Evolutionary conservation across 2,113 vertebrate genomes (phyloP).

Genomic region (Polyodon spathula): DNA sequence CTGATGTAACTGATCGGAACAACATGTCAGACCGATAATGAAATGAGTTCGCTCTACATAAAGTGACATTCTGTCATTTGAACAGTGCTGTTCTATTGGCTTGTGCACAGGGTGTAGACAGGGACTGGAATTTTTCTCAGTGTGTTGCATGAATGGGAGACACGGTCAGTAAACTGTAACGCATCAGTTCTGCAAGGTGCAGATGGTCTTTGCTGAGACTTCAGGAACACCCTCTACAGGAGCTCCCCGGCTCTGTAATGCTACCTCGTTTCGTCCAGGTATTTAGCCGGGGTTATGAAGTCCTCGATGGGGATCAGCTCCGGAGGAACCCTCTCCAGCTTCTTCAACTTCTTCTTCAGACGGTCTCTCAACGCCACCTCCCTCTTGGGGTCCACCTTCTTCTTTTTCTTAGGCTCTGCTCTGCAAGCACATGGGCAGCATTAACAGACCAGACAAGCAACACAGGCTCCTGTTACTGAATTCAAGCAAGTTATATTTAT

Average conservation of each 20-base stretch:
- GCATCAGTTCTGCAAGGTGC: too few relatives aligned
- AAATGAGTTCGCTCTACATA: too few relatives aligned
- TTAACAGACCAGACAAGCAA: slow-evolving; percentile 2
- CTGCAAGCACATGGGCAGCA: slow-evolving; percentile 40
- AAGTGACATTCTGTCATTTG: too few relatives aligned
- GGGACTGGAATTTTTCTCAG: too few relatives aligned
- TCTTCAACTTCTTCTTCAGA: slow-evolving; percentile 78
- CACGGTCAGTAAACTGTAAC: too few relatives aligned
- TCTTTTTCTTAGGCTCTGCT: slow-evolving; percentile 85
- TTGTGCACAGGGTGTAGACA: not conserved
- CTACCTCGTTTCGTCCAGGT: slow-evolving; percentile 69
- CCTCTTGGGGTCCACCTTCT: slow-evolving; percentile 74
- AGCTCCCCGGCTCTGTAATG: not conserved
- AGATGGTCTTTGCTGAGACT: too few relatives aligned
- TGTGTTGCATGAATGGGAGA: too few relatives aligned
- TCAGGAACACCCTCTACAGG: not conserved
- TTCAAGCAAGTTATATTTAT: not conserved
- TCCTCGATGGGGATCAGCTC: slow-evolving; percentile 91
- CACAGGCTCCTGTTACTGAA: not conserved
- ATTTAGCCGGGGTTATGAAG: slow-evolving; percentile 59
- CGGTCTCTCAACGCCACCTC: slow-evolving; percentile 71
- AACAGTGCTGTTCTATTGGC: not conserved
- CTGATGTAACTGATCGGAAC: not conserved
- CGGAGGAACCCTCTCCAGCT: slow-evolving; percentile 72
- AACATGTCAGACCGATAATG: not conserved